These are phyloP conservation scores for Ondatra zibethicus DNA, from an alignment of 2,113 vertebrate species.

Conservation along the genomic window DNA sequence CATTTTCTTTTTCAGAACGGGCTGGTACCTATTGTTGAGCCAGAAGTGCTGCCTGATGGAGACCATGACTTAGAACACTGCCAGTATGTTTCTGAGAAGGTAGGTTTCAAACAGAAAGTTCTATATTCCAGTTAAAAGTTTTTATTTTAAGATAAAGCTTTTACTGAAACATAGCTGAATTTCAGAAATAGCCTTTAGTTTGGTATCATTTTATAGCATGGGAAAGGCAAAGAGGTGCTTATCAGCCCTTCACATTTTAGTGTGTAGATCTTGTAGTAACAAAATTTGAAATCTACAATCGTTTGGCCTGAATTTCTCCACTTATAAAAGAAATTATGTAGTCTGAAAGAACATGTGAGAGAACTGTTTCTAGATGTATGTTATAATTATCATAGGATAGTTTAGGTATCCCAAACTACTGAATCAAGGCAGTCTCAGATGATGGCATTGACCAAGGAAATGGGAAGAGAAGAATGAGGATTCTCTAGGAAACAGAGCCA, in stretches of 20 bases:
- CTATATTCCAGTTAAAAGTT: background rate
- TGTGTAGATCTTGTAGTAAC: background rate
- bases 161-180: background rate
- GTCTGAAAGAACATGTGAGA: constrained; percentile 13
- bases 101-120: constrained; percentile 73
- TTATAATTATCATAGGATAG: background rate
- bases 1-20: constrained; percentile 88
- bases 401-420: background rate
- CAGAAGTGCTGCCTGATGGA: constrained; percentile 96
- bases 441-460: background rate
- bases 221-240: background rate
- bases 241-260: background rate
- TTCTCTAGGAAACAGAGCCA: background rate
- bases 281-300: background rate
- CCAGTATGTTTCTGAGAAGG: constrained; percentile 97
- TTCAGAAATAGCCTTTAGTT: background rate
- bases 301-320: background rate
- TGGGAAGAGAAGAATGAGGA: background rate
- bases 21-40: constrained; percentile 97
- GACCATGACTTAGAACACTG: constrained; percentile 94
- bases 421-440: background rate
- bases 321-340: constrained; percentile 1
- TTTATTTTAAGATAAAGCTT: background rate
- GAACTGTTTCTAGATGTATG: background rate
- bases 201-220: background rate